A percentile compares a stretch with the other conserved stretches of the same genome.
Evolutionary conservation across 2,888 invertebrate genomes (phyloP).

Genomic region (Cerastoderma edule): DNA sequence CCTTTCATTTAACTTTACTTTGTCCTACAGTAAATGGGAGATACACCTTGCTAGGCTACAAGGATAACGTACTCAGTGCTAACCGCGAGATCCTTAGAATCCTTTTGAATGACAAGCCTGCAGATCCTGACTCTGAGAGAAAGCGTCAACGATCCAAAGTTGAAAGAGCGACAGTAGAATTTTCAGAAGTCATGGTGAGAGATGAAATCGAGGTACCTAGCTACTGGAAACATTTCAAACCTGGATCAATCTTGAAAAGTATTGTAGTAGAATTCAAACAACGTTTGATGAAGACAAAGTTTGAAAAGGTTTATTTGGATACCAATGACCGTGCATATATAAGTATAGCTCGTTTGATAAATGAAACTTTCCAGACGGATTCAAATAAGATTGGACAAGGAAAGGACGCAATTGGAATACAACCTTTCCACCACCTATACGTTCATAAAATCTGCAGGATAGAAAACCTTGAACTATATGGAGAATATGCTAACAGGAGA

Average conservation of each 20-base stretch:
- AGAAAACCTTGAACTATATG: conserved; percentile 67
- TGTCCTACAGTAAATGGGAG: conserved; percentile 23
- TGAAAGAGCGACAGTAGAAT: conserved; percentile 46
- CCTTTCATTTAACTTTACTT: neutral
- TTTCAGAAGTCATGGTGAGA: conserved; percentile 46
- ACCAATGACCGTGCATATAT: conserved; percentile 32
- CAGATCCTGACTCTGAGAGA: neutral
- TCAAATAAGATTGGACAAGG: conserved; percentile 61
- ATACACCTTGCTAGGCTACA: conserved; percentile 33
- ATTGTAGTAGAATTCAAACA: conserved; percentile 5
- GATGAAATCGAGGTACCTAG: conserved; percentile 31
- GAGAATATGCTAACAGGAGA: conserved; percentile 58
- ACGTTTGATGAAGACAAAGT: conserved; percentile 15
- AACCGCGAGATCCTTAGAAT: conserved; percentile 30
- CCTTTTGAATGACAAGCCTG: conserved; percentile 20
- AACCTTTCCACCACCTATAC: conserved; percentile 36
- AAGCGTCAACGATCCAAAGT: neutral
- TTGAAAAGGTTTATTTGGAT: conserved; percentile 26
- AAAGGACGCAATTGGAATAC: conserved; percentile 63
- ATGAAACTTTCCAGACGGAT: conserved; percentile 55
- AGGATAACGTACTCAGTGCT: conserved; percentile 28
- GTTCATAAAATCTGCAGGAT: conserved; percentile 67
- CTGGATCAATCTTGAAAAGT: conserved; percentile 19
- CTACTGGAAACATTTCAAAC: conserved; percentile 49
- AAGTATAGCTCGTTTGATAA: conserved; percentile 59